Evolutionary conservation across 2,888 invertebrate genomes (phyloP), one percentile per base, ranked within the genome.

Genomic region (Drosophila prostipennis): DNA sequence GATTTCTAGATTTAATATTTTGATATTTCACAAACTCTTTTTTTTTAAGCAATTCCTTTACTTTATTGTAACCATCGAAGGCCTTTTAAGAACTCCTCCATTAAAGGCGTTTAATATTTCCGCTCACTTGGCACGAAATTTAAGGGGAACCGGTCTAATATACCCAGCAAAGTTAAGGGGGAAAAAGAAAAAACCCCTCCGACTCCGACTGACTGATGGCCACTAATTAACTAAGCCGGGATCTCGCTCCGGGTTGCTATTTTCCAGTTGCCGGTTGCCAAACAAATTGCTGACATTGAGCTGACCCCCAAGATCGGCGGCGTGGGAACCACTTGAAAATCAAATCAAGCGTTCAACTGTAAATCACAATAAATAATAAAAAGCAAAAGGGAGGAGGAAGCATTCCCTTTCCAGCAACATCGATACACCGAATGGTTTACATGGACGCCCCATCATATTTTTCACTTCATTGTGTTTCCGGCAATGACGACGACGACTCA

Each of bases 301-400:
- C 56, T 69, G 55, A 46, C 55, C 49, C 55, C 58, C 37, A 29
- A 40, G 43, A 55, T 48, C 26, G 48, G 49, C 76, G 76, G 78
- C 74, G 80, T 79, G 79, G 81, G 77, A 89, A 86, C 79, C 86
- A 90, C 91, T 90, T 89, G 88, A 90, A 89, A 90, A 85, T 90
- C 90, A 90, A 91, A 91, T 90, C 91, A 89, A 89, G 89, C 90
- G 78, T 84, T 91, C 90, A 90, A 84, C 90, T 89, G 90, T 90
- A 84, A 90, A 89, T 89, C 90, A 87, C 84, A 89, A 91, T 90
- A 91, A 90, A 90, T 89, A 91, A 89, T 84, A 87, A 89, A 80
- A 89, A 84, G 60, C 39, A 61, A 39, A 45, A 45, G 46, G 6
- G 14, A 53, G 46, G 40, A 48, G 19, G 19, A 52, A n/a, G 8